Conservation (phyloP, 1,140 invertebrate genomes). For the Drosophila triauraria region DNA sequence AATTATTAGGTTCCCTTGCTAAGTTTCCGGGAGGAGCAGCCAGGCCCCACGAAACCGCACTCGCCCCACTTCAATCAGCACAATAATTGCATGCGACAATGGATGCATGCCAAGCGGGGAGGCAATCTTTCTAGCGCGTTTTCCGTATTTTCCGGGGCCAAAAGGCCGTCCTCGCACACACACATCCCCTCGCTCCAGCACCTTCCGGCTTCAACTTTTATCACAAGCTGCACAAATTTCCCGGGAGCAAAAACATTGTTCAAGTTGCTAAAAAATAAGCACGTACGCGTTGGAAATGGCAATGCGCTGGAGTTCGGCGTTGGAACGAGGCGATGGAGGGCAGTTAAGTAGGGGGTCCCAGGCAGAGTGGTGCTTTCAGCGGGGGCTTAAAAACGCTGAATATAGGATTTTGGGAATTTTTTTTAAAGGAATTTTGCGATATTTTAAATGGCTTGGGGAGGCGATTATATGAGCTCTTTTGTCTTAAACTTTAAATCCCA, state of each 20-base stretch:
- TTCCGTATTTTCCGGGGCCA: slow-evolving; percentile 49
- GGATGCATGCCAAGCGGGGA: slow-evolving; percentile 43
- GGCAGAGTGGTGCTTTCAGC: neutral
- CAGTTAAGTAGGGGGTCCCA: slow-evolving; percentile 15
- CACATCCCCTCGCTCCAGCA: slow-evolving; percentile 9
- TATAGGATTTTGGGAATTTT: neutral
- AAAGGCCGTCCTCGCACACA: slow-evolving; percentile 2
- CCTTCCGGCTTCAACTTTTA: slow-evolving; percentile 67
- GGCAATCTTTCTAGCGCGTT: slow-evolving; percentile 36
- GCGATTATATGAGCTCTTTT: too few species aligned
- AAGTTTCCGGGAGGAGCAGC: slow-evolving; percentile 3
- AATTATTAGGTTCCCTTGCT: slow-evolving; percentile 50
- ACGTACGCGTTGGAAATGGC: slow-evolving; percentile 76
- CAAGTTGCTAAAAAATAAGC: slow-evolving; percentile 79
- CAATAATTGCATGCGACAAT: slow-evolving; percentile 52
- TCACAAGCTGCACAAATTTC: slow-evolving; percentile 70
- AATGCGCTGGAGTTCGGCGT: slow-evolving; percentile 17
- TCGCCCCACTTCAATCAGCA: slow-evolving; percentile 44
- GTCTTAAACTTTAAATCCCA: too few species aligned
- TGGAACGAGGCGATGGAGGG: slow-evolving; percentile 16
- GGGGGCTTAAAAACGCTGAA: neutral
- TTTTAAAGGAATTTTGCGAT: too few species aligned
- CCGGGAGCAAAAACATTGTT: slow-evolving; percentile 70
- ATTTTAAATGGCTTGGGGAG: neutral
- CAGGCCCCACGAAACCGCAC: slow-evolving; percentile 9